Evolutionary conservation across 2,797 vertebrate species (phyloP).

Genomic region (Strix occidentalis): DNA sequence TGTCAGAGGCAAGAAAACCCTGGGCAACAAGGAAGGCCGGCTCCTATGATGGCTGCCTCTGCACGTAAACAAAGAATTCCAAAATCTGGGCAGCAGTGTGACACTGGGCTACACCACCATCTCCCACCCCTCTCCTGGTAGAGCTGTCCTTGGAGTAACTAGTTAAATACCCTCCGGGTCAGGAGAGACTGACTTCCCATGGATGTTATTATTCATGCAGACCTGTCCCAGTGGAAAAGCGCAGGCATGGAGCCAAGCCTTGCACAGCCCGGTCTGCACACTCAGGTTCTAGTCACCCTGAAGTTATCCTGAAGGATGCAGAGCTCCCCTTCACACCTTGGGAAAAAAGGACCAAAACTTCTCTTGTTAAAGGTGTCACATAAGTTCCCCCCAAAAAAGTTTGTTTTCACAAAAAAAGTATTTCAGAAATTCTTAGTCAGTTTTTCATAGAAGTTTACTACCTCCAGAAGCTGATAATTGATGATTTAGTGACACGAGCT

Average conservation of each 20-base stretch:
- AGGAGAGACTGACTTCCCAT: neutral
- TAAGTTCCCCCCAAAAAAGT: neutral
- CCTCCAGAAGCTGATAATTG: neutral
- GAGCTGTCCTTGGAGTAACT: neutral
- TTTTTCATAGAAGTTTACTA: neutral
- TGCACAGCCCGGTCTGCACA: accelerated
- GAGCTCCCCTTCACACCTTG: neutral
- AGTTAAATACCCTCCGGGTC: neutral
- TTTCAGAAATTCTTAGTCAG: neutral
- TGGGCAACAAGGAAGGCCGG: neutral
- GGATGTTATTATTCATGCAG: neutral
- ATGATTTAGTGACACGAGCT: neutral
- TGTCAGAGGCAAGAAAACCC: neutral
- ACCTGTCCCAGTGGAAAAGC: neutral
- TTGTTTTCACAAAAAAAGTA: neutral
- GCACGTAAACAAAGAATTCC: too few species aligned
- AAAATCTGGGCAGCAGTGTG: neutral
- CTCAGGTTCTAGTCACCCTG: neutral
- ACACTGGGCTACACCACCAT: neutral
- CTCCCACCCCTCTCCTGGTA: neutral
- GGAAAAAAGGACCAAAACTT: neutral
- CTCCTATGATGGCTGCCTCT: accelerated
- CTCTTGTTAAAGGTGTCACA: accelerated
- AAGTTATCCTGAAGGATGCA: neutral
- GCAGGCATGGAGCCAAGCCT: neutral